Conservation (phyloP, 1,140 invertebrate species). For the Papilio dardanus region DNA sequence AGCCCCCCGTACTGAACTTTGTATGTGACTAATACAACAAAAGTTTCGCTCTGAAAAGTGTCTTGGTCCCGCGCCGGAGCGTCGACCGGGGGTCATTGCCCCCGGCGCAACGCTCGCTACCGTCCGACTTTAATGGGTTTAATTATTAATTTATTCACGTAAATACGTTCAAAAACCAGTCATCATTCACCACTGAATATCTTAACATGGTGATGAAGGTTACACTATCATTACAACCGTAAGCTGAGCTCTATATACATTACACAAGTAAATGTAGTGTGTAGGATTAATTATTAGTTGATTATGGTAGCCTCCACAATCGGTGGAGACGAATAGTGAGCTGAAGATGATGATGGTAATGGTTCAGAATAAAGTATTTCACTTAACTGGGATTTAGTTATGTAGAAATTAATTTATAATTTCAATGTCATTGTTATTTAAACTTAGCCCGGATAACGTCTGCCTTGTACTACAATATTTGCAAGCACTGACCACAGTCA, state of each 20-base stretch:
- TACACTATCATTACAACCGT: not conserved
- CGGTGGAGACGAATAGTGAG: too few relatives aligned
- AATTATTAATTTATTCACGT: constrained; percentile 25
- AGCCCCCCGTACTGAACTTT: not conserved
- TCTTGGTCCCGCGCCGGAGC: constrained; percentile 28
- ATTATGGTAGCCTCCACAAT: too few relatives aligned
- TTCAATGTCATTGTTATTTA: not conserved
- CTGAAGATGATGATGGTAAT: too few relatives aligned
- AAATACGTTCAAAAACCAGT: constrained; percentile 20
- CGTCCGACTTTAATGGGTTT: constrained; percentile 18
- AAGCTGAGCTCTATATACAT: not conserved
- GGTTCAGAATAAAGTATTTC: too few relatives aligned
- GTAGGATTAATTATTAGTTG: not conserved
- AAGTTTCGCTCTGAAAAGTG: constrained; percentile 40
- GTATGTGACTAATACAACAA: constrained; percentile 27
- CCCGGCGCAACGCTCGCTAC: constrained; percentile 22
- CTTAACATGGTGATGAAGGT: constrained; percentile 5
- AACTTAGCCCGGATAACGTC: not conserved
- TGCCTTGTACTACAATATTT: not conserved
- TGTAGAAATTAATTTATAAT: not conserved
- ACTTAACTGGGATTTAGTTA: not conserved
- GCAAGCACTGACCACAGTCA: not conserved
- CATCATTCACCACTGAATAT: not conserved
- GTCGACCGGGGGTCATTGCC: constrained; percentile 31
- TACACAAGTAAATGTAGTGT: not conserved